Evolutionary conservation across 2,797 vertebrate genomes (phyloP).

Genomic region (Cichlasoma orientale): DNA sequence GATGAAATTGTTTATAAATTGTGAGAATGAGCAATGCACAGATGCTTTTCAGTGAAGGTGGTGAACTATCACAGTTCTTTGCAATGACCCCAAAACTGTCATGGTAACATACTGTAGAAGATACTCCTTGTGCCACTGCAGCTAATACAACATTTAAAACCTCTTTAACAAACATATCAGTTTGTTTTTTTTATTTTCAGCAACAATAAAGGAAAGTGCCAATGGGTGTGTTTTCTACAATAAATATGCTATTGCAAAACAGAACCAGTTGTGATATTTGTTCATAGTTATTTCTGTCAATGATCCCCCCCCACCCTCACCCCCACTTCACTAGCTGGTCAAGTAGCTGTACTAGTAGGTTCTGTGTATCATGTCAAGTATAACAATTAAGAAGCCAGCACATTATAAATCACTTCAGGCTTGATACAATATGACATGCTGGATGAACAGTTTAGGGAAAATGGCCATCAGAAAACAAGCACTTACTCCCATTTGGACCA

Average conservation of each 20-base stretch:
- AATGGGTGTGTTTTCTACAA: slow-evolving; percentile 58
- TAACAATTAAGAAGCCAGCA: not conserved
- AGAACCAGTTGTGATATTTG: not conserved
- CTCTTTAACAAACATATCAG: slow-evolving; percentile 18
- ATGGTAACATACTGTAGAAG: not conserved
- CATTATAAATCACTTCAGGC: not conserved
- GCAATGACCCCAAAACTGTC: not conserved
- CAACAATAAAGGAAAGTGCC: slow-evolving; percentile 29
- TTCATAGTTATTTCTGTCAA: not conserved
- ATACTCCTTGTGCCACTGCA: not conserved
- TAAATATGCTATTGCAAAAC: slow-evolving; percentile 38
- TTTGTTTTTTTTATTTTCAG: not conserved
- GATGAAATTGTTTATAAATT: not conserved
- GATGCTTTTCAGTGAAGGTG: not conserved
- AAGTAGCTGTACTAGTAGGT: not conserved
- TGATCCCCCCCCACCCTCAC: too few relatives aligned
- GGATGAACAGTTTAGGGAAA: too few relatives aligned
- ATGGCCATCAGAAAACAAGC: too few relatives aligned
- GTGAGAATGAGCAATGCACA: not conserved
- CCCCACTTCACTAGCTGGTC: not conserved
- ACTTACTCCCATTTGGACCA: too few relatives aligned
- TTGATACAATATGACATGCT: too few relatives aligned
- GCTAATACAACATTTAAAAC: slow-evolving; percentile 5
- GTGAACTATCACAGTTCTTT: not conserved
- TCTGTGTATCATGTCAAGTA: not conserved